These are phyloP conservation scores for Pristis pectinata DNA, from an alignment of 2,797 vertebrate genomes.

Conservation along the genomic window DNA sequence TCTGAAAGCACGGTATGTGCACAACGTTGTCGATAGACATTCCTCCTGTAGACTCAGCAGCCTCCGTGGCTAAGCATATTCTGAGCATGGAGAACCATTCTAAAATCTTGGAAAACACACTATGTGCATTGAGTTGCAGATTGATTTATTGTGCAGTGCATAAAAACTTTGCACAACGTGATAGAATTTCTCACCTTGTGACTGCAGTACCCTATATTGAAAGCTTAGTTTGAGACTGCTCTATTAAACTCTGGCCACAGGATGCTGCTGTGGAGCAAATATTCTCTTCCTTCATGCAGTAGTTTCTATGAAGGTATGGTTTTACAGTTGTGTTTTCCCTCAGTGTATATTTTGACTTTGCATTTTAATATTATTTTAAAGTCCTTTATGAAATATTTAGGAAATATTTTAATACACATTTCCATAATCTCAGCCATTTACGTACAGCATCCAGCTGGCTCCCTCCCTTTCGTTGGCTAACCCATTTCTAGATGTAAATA, in stretches of 20 bases:
- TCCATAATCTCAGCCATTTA: background rate
- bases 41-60: no score
- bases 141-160: no score
- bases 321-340: background rate
- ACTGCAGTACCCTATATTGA: background rate
- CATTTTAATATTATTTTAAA: background rate
- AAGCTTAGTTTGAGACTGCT: background rate
- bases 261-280: constrained; percentile 13
- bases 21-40: no score
- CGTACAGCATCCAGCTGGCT: background rate
- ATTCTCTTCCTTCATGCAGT: background rate
- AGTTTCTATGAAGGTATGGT: background rate
- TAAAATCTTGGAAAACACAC: no score
- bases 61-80: no score
- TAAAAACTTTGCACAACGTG: no score
- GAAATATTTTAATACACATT: background rate
- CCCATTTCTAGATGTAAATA: background rate
- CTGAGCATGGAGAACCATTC: no score
- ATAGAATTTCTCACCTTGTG: background rate
- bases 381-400: background rate
- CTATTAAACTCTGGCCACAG: background rate
- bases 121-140: no score
- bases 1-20: no score
- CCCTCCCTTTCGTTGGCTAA: background rate
- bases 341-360: background rate